phyloP scores from a whole-genome alignment of 2,888 invertebrate genomes.

The Papilio protenor region DNA sequence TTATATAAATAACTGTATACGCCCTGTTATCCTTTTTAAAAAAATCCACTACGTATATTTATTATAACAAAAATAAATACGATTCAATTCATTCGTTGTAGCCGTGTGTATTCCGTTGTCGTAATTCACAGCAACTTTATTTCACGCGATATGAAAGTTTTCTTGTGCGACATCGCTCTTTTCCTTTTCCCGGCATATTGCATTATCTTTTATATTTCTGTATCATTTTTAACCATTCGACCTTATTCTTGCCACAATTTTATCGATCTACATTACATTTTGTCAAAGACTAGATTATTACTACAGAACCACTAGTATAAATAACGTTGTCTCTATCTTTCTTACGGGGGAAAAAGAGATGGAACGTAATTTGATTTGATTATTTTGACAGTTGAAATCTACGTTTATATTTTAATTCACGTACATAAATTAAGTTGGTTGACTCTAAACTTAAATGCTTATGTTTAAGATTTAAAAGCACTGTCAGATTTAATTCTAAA shows the following conservation, averaged over 20 bases:
- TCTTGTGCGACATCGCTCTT: slow-evolving; percentile 37
- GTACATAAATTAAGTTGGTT: too few species aligned
- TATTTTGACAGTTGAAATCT: too few species aligned
- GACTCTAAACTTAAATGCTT: too few species aligned
- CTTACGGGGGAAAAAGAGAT: too few species aligned
- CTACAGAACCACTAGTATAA: background rate
- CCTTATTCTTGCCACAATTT: background rate
- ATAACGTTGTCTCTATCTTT: background rate
- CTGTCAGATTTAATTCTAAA: too few species aligned
- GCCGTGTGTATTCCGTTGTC: background rate
- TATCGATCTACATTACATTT: background rate
- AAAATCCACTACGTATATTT: too few species aligned
- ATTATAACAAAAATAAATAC: background rate
- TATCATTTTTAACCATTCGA: slow-evolving; percentile 15
- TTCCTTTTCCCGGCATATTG: slow-evolving; percentile 34
- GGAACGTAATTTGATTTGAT: too few species aligned
- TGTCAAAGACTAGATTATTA: background rate
- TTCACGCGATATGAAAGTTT: slow-evolving; percentile 40
- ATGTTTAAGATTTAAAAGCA: too few species aligned
- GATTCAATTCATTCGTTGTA: background rate
- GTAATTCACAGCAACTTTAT: slow-evolving; percentile 40
- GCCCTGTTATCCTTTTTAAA: too few species aligned
- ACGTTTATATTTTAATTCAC: too few species aligned
- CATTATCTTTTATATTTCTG: slow-evolving; percentile 25
- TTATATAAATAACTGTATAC: too few species aligned